Evolutionary conservation across 30 jellyfish, hydroid and myxozoan genomes (phyloP).

Genomic region (Cassiopea xamachana): DNA sequence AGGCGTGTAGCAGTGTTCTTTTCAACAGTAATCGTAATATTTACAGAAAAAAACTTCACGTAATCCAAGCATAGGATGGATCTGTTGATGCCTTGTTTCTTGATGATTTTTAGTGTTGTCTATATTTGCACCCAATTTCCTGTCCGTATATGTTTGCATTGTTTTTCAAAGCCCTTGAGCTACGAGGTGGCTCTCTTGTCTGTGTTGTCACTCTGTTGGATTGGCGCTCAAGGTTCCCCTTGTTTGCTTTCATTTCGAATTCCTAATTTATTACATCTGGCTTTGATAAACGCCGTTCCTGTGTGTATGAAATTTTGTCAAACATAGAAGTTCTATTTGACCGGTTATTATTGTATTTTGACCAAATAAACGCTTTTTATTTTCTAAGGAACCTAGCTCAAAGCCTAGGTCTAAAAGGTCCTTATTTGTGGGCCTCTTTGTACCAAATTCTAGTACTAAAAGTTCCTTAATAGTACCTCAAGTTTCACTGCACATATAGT

Average conservation of each 20-base stretch:
- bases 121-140: slow-evolving; percentile 49
- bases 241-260: not conserved
- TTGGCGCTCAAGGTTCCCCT: slow-evolving; percentile 15
- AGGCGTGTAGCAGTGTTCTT: not conserved
- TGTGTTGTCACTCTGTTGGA: slow-evolving; percentile 28
- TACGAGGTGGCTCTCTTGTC: not conserved
- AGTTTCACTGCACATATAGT: too few relatives aligned
- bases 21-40: not conserved
- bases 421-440: too few relatives aligned
- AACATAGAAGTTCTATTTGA: too few relatives aligned
- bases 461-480: too few relatives aligned
- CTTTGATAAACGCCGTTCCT: too few relatives aligned
- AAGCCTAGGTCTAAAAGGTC: too few relatives aligned
- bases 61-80: not conserved
- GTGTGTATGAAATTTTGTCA: too few relatives aligned
- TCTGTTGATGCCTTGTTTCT: not conserved
- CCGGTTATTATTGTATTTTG: too few relatives aligned
- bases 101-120: slow-evolving; percentile 20
- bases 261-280: too few relatives aligned
- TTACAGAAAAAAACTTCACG: not conserved
- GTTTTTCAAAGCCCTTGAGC: not conserved
- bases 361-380: too few relatives aligned
- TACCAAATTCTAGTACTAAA: too few relatives aligned
- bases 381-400: too few relatives aligned
- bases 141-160: slow-evolving; percentile 9